Conservation (phyloP, 2,888 invertebrate genomes). For the Tinea semifulvella region DNA sequence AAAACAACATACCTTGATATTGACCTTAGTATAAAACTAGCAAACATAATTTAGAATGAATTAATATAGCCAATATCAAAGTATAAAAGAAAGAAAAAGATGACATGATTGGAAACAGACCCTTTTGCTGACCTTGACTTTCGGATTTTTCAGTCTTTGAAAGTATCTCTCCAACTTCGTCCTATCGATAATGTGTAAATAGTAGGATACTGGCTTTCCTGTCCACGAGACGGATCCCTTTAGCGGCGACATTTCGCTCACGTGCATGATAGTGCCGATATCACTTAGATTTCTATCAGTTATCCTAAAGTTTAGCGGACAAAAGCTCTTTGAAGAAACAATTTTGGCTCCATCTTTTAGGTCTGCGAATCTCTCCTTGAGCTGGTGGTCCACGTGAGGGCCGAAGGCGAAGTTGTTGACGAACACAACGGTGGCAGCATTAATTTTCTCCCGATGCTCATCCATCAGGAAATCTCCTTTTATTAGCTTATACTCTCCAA, state of each 20-base stretch:
- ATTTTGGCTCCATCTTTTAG: slow-evolving; percentile 95
- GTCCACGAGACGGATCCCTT: slow-evolving; percentile 99
- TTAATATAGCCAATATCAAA: slow-evolving; percentile 1
- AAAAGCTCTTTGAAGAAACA: slow-evolving; percentile 98
- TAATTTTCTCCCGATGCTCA: slow-evolving; percentile 93
- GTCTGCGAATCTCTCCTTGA: slow-evolving; percentile 96
- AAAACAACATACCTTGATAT: not conserved
- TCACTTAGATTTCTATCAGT: slow-evolving; percentile 97
- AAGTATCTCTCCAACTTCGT: slow-evolving; percentile 97
- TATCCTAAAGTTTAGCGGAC: slow-evolving; percentile 97
- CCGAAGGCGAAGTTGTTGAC: slow-evolving; percentile 99
- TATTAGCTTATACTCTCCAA: slow-evolving; percentile 88
- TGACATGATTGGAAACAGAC: slow-evolving; percentile 57
- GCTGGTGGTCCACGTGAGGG: slow-evolving; percentile 94
- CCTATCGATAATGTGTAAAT: slow-evolving; percentile 97
- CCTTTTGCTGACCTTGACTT: slow-evolving; percentile 73
- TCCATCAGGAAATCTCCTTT: slow-evolving; percentile 95
- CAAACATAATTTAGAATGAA: not conserved
- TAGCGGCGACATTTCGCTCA: slow-evolving; percentile 94
- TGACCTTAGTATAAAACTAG: not conserved
- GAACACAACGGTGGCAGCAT: slow-evolving; percentile 94
- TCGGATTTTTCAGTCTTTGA: slow-evolving; percentile 91
- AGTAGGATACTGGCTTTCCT: slow-evolving; percentile 98
- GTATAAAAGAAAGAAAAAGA: slow-evolving; percentile 15
- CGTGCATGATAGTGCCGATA: slow-evolving; percentile 99